Evolutionary conservation across 1,140 invertebrate species (phyloP).

Genomic region (Geopemphigus sp.): DNA sequence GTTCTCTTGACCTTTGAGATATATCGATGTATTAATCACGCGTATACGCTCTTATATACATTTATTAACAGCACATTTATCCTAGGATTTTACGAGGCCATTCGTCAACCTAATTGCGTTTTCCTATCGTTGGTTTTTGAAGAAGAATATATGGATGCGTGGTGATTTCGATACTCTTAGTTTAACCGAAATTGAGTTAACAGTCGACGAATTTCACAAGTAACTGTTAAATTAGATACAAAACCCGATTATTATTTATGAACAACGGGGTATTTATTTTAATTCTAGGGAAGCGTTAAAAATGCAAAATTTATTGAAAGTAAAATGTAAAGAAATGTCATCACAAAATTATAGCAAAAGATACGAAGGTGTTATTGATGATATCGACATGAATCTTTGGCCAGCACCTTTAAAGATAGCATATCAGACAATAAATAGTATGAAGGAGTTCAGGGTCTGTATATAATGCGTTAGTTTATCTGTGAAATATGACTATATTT

Average conservation of each 20-base stretch:
- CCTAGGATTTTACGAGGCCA: conserved; percentile 56
- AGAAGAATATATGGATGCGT: conserved; percentile 83
- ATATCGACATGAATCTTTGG: conserved; percentile 71
- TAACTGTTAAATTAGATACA: conserved; percentile 39
- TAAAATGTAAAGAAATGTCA: conserved; percentile 73
- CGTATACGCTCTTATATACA: not conserved
- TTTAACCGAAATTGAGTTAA: conserved; percentile 68
- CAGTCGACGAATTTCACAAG: conserved; percentile 70
- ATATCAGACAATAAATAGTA: conserved; percentile 55
- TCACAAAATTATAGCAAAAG: conserved; percentile 65
- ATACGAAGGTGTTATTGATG: conserved; percentile 70
- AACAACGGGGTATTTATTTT: conserved; percentile 49
- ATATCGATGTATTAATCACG: too few relatives aligned
- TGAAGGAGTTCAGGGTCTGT: conserved; percentile 73
- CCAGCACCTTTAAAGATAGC: conserved; percentile 75
- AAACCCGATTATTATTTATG: not conserved
- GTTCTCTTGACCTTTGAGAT: too few relatives aligned
- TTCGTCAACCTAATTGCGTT: conserved; percentile 66
- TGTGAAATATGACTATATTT: not conserved
- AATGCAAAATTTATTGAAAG: conserved; percentile 76
- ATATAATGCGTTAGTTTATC: not conserved
- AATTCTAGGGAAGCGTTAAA: conserved; percentile 66
- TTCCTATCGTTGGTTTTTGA: conserved; percentile 73
- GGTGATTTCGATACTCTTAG: conserved; percentile 84
- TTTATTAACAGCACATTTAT: not conserved